phyloP scores from a whole-genome alignment of 2,113 vertebrate species.

The Lynx canadensis region DNA sequence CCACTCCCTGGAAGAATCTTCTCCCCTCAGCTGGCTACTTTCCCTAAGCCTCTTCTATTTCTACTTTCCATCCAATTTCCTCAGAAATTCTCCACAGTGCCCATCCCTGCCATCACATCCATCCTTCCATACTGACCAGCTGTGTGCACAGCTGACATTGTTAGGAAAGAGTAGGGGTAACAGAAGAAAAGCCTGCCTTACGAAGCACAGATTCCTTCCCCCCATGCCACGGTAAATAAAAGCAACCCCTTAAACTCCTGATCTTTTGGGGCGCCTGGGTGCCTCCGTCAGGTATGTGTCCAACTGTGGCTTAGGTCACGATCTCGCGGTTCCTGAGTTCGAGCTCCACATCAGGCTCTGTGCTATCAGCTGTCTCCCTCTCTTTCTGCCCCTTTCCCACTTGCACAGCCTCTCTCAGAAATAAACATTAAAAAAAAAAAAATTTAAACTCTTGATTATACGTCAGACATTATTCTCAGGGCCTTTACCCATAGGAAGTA shows the following conservation, averaged over 20 bases:
- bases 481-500: background rate
- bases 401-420: no score
- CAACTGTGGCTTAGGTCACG: no score
- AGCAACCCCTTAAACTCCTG: background rate
- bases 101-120: fast-evolving
- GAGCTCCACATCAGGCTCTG: no score
- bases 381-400: no score
- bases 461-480: background rate
- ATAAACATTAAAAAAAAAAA: no score
- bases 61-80: background rate
- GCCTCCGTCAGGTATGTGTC: no score
- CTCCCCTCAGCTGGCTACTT: background rate
- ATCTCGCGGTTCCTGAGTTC: no score
- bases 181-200: background rate
- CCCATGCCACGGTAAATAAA: background rate
- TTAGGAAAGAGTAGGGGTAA: background rate
- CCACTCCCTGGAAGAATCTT: background rate
- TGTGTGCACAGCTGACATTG: background rate
- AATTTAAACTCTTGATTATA: no score
- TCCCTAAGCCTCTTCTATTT: background rate
- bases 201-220: background rate
- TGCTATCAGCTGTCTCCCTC: no score
- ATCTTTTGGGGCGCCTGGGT: background rate
- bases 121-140: background rate
- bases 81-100: background rate